Percentiles rank a stretch among this genome's conserved stretches.
phyloP scores from a whole-genome alignment of 2,797 vertebrate species.

The Syndactyla subalaris region DNA sequence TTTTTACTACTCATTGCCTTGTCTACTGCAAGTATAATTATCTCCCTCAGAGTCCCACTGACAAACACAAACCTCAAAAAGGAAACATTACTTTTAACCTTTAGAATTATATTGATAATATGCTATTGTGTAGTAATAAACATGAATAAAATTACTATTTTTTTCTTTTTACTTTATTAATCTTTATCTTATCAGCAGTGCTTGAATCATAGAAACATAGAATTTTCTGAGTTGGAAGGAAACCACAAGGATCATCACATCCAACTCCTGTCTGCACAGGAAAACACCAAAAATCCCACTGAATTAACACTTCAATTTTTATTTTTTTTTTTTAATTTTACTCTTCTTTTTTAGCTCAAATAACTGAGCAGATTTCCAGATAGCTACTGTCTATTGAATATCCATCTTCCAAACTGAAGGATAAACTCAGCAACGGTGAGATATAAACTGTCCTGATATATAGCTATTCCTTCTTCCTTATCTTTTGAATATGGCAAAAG shows the following conservation, averaged over 20 bases:
- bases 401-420: neutral
- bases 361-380: neutral
- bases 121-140: neutral
- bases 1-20: neutral
- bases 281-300: neutral
- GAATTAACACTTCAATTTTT: neutral
- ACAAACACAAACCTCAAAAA: neutral
- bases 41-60: neutral
- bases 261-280: neutral
- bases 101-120: neutral
- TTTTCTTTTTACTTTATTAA: neutral
- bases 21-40: neutral
- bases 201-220: neutral
- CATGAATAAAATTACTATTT: neutral
- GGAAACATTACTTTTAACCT: neutral
- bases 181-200: neutral
- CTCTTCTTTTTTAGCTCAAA: neutral
- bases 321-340: neutral
- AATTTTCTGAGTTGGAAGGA: neutral
- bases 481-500: neutral
- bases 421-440: neutral
- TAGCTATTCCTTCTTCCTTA: neutral
- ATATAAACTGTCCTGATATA: neutral
- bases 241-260: rapidly evolving
- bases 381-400: neutral